phyloP scores from a whole-genome alignment of 1,140 invertebrate genomes.

The Aphaenogaster rudis region DNA sequence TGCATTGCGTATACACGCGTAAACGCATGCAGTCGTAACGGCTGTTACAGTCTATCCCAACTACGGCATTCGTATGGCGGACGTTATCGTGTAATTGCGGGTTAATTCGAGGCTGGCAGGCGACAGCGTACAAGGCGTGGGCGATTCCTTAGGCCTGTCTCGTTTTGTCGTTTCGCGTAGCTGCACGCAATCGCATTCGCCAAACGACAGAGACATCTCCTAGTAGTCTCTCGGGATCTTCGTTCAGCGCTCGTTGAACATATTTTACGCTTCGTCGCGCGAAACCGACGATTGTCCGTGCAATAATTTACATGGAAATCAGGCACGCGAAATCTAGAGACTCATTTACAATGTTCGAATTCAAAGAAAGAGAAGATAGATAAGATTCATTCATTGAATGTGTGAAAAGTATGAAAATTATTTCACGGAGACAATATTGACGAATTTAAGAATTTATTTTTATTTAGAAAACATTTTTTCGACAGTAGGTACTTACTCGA shows the following conservation, averaged over 20 bases:
- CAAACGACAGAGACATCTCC: constrained; percentile 48
- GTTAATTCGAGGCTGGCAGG: constrained; percentile 84
- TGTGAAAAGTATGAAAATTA: neutral
- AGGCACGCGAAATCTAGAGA: constrained; percentile 42
- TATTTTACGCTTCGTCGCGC: constrained; percentile 54
- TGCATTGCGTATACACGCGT: neutral
- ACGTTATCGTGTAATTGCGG: constrained; percentile 84
- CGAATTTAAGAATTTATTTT: constrained; percentile 9
- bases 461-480: neutral
- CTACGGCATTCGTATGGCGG: constrained; percentile 66
- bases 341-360: constrained; percentile 42
- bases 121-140: constrained; percentile 81
- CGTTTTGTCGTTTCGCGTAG: constrained; percentile 72
- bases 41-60: constrained; percentile 38
- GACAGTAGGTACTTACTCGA: neutral
- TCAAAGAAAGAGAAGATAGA: neutral
- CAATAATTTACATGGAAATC: constrained; percentile 60
- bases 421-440: neutral
- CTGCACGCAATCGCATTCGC: constrained; percentile 74
- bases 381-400: neutral
- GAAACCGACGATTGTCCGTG: constrained; percentile 54
- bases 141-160: constrained; percentile 81
- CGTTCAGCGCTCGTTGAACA: constrained; percentile 42
- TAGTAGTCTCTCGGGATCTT: constrained; percentile 48
- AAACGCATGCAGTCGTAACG: constrained; percentile 29